phyloP scores from a whole-genome alignment of 2,888 invertebrate genomes.

The Erebia epiphron region DNA sequence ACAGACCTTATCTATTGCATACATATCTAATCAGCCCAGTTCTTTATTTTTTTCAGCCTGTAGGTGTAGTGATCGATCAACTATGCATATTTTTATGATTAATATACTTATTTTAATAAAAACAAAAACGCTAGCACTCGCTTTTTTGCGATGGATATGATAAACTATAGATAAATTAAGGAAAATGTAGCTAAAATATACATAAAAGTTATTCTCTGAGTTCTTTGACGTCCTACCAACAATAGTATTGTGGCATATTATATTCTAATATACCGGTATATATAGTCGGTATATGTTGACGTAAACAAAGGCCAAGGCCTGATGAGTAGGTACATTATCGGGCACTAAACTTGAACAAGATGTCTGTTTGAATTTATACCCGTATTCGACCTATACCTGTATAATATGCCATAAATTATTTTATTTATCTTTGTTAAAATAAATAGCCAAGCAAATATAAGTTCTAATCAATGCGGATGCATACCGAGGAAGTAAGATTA shows the following conservation, averaged over 20 bases:
- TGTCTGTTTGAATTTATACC: not conserved
- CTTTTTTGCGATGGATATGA: not conserved
- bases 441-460: too few relatives aligned
- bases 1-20: too few relatives aligned
- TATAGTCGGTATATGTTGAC: too few relatives aligned
- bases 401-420: not conserved
- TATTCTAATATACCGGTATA: too few relatives aligned
- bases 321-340: slow-evolving; percentile 28
- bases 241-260: not conserved
- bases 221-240: not conserved
- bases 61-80: too few relatives aligned
- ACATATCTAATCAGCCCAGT: too few relatives aligned
- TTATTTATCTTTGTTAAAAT: not conserved
- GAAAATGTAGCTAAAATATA: not conserved
- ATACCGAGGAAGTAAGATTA: too few relatives aligned
- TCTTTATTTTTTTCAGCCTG: too few relatives aligned
- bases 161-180: not conserved
- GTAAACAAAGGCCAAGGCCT: slow-evolving; percentile 25
- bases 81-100: not conserved
- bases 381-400: not conserved
- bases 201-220: not conserved
- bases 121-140: too few relatives aligned
- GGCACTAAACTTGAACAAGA: slow-evolving; percentile 26
- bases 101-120: too few relatives aligned
- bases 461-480: too few relatives aligned